Conservation (phyloP, 1,140 invertebrate genomes). For the Bombus pascuorum region DNA sequence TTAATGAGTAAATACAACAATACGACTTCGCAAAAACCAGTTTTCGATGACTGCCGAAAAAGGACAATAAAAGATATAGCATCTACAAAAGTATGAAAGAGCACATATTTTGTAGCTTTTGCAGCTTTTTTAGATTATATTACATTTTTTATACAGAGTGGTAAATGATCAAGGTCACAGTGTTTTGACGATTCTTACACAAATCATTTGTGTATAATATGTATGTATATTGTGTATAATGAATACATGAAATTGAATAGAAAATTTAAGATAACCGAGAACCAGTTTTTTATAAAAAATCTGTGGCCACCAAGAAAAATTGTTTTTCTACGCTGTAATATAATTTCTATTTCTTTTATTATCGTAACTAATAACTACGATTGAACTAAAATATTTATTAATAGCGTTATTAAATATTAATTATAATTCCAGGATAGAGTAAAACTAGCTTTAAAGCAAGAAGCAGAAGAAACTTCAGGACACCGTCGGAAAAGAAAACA, state of each 20-base stretch:
- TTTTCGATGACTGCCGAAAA: slow-evolving; percentile 76
- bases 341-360: not conserved
- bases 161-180: no score
- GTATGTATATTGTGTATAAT: no score
- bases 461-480: slow-evolving; percentile 87
- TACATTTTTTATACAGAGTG: no score
- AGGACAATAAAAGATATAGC: slow-evolving; percentile 80
- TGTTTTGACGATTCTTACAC: no score
- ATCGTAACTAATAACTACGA: not conserved
- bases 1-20: slow-evolving; percentile 92
- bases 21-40: slow-evolving; percentile 85
- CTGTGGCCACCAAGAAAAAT: not conserved
- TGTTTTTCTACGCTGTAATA: not conserved
- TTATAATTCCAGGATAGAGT: slow-evolving; percentile 84
- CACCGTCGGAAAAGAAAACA: slow-evolving; percentile 86
- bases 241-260: no score
- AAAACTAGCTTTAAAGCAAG: slow-evolving; percentile 88
- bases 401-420: no score
- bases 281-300: no score
- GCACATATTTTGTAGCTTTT: not conserved
- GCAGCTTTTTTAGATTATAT: no score
- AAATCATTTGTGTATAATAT: no score
- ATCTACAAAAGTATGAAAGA: slow-evolving; percentile 79
- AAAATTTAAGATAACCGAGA: no score
- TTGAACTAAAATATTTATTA: not conserved